These are phyloP conservation scores for Procambarus clarkii DNA, from an alignment of 1,140 invertebrate genomes.

Conservation along the genomic window DNA sequence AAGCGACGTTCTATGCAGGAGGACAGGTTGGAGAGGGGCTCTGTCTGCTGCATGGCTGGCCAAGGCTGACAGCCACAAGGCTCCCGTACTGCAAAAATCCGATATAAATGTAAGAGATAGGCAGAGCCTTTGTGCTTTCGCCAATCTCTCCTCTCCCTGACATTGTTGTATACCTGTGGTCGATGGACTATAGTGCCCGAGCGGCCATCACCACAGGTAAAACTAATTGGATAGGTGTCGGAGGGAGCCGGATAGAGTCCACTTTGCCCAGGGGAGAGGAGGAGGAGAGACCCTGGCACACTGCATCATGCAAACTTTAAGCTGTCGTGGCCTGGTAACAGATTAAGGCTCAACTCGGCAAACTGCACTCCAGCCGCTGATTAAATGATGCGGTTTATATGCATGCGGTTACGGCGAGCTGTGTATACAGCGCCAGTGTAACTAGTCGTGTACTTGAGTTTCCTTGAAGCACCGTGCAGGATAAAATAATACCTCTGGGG, in stretches of 20 bases:
- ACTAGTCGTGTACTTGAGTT: neutral
- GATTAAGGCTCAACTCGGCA: neutral
- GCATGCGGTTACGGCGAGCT: neutral
- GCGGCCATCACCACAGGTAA: neutral
- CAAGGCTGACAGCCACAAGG: no score
- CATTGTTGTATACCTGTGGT: neutral
- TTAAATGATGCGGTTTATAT: conserved; percentile 21
- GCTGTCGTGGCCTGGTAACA: neutral
- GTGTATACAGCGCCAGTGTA: neutral
- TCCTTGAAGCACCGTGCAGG: neutral
- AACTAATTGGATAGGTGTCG: neutral
- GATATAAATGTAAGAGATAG: neutral
- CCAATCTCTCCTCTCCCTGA: neutral
- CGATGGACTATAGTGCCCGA: neutral
- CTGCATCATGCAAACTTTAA: conserved; percentile 6
- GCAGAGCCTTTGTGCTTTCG: neutral
- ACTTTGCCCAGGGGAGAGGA: neutral
- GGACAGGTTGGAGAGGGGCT: no score
- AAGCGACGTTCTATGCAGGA: no score
- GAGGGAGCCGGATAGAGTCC: neutral
- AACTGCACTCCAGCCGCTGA: conserved; percentile 1
- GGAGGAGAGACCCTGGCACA: neutral
- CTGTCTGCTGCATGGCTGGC: no score
- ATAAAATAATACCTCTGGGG: neutral
- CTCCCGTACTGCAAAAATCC: neutral